A percentile compares a stretch with the other conserved stretches of the same genome.
Conservation (phyloP, 92 coral and sea anemone genomes). For the Actinostola sp. region DNA sequence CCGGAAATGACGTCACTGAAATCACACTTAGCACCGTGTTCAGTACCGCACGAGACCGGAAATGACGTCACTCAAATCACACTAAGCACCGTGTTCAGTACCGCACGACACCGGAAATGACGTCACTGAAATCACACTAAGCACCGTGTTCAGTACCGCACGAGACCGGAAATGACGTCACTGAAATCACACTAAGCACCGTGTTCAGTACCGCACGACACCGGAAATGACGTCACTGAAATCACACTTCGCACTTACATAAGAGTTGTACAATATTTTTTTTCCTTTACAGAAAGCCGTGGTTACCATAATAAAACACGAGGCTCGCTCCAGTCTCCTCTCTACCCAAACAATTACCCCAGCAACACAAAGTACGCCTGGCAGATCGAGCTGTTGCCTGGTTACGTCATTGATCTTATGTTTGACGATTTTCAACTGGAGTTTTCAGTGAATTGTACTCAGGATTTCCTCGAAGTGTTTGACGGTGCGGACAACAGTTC, state of each 20-base stretch:
- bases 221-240: not conserved
- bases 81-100: too few species aligned
- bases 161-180: too few species aligned
- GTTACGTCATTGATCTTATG: constrained; percentile 29
- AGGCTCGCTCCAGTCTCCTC: constrained; percentile 55
- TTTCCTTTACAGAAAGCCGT: constrained; percentile 25
- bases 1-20: too few species aligned
- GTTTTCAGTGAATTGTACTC: constrained; percentile 51
- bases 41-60: too few species aligned
- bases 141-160: too few species aligned
- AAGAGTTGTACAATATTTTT: not conserved
- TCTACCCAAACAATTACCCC: constrained; percentile 61
- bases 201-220: too few species aligned
- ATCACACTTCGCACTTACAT: not conserved
- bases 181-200: too few species aligned
- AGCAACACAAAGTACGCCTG: constrained; percentile 58
- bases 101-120: too few species aligned
- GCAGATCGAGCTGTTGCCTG: constrained; percentile 57
- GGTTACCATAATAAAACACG: constrained; percentile 34
- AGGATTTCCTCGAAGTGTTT: constrained; percentile 50
- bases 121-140: too few species aligned
- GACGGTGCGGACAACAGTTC: constrained; percentile 55
- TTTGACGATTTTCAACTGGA: constrained; percentile 46
- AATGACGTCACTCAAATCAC: too few species aligned
- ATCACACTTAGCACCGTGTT: too few species aligned